Percentiles rank a stretch among this genome's conserved stretches.
These are phyloP conservation scores for Euplagia quadripunctaria DNA, from an alignment of 2,888 invertebrate species.

Conservation along the genomic window DNA sequence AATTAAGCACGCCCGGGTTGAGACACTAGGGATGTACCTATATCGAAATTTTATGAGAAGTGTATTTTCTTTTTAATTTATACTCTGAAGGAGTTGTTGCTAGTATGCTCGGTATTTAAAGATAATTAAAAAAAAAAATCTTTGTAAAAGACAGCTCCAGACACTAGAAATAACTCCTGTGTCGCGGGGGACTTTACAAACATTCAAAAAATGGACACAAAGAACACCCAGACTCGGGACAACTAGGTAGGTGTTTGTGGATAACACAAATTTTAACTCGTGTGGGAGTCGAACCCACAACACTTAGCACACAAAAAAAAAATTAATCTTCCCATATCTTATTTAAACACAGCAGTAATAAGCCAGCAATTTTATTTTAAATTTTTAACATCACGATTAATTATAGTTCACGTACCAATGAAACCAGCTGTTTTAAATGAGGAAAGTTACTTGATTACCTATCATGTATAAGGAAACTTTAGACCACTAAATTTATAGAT, in stretches of 20 bases:
- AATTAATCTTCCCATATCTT: no score
- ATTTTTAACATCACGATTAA: neutral
- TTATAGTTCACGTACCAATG: neutral
- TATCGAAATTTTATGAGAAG: slow-evolving; percentile 40
- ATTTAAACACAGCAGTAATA: no score
- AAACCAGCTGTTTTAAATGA: neutral
- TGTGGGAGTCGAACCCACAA: no score
- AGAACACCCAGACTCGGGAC: no score
- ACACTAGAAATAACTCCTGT: no score
- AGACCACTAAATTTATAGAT: neutral
- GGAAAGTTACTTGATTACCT: neutral
- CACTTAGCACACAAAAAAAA: no score
- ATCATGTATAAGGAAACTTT: neutral
- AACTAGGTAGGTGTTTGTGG: no score
- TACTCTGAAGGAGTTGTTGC: neutral
- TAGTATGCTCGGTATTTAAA: neutral
- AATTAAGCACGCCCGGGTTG: slow-evolving; percentile 66
- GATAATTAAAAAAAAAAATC: neutral
- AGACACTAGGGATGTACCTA: slow-evolving; percentile 50
- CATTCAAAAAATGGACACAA: no score
- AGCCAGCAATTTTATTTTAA: neutral
- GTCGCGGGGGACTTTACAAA: no score
- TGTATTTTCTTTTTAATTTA: neutral
- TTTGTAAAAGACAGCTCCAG: neutral
- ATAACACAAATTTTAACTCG: no score